phyloP scores from a whole-genome alignment of 1,140 invertebrate genomes.

The Akabosia matsudoensis region DNA sequence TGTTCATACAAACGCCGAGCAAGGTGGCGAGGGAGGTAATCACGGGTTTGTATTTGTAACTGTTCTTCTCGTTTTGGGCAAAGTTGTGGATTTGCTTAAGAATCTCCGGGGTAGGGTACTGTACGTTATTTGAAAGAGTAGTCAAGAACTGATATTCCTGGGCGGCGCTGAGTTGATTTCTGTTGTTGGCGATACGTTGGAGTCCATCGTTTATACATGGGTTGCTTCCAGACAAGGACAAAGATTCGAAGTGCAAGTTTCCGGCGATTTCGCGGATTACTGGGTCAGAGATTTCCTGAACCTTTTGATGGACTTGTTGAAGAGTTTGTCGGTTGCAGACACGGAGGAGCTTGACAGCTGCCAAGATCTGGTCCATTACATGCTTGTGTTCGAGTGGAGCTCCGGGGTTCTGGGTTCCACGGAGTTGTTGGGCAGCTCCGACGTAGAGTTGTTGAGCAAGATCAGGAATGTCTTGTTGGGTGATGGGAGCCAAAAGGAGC shows the following conservation, averaged over 20 bases:
- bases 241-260: not conserved
- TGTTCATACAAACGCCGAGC: not conserved
- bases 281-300: not conserved
- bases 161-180: not conserved
- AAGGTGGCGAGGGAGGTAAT: not conserved
- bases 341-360: not conserved
- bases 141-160: not conserved
- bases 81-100: not conserved
- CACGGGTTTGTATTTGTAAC: not conserved
- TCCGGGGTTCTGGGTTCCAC: not conserved
- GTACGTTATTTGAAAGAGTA: not conserved
- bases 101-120: not conserved
- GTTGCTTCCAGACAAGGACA: not conserved
- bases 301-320: not conserved
- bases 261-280: not conserved
- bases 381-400: not conserved
- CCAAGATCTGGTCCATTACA: not conserved
- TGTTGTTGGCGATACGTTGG: not conserved
- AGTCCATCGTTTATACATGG: not conserved
- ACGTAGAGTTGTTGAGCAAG: not conserved
- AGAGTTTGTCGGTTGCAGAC: not conserved
- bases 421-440: not conserved
- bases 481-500: not conserved
- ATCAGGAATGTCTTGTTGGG: not conserved
- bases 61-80: not conserved